A percentile compares a stretch with the other conserved stretches of the same genome.
These are phyloP conservation scores for Formica aserva DNA, from an alignment of 2,888 invertebrate genomes.

Conservation along the genomic window DNA sequence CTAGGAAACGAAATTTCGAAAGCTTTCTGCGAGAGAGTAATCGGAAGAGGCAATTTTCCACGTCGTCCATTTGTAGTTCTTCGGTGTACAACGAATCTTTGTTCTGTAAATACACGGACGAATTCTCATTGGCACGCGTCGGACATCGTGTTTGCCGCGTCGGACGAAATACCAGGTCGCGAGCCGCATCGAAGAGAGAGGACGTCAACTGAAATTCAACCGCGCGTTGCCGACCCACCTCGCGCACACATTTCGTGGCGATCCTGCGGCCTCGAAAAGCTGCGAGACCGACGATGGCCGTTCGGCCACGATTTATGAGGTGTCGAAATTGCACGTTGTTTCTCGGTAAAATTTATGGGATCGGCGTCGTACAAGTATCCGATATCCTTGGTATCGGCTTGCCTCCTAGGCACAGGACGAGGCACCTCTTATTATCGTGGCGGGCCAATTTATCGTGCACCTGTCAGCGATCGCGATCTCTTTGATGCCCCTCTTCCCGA, in stretches of 20 bases:
- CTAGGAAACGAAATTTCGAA: conserved; percentile 40
- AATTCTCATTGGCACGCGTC: conserved; percentile 51
- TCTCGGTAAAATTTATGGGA: conserved; percentile 65
- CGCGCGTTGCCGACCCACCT: conserved; percentile 20
- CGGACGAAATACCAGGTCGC: conserved; percentile 21
- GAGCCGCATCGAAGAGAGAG: conserved; percentile 57
- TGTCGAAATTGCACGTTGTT: conserved; percentile 75
- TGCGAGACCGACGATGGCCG: conserved; percentile 35
- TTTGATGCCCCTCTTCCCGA: conserved; percentile 68
- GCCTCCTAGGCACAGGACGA: conserved; percentile 61
- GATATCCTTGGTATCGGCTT: conserved; percentile 50
- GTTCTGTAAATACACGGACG: conserved; percentile 19
- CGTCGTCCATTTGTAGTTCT: conserved; percentile 39
- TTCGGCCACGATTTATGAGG: conserved; percentile 66
- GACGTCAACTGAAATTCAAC: conserved; percentile 70
- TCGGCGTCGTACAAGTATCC: conserved; percentile 60
- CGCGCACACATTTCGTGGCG: conserved; percentile 35
- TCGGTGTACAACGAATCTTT: conserved; percentile 37
- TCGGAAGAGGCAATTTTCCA: conserved; percentile 35
- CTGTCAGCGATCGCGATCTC: conserved; percentile 77
- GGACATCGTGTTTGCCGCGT: conserved; percentile 43
- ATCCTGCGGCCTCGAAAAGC: conserved; percentile 47
- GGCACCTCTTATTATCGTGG: conserved; percentile 74
- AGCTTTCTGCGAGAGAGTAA: conserved; percentile 47
- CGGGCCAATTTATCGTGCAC: conserved; percentile 75